These are phyloP conservation scores for Geotrypetes seraphini DNA, from an alignment of 2,797 vertebrate species.

Conservation along the genomic window DNA sequence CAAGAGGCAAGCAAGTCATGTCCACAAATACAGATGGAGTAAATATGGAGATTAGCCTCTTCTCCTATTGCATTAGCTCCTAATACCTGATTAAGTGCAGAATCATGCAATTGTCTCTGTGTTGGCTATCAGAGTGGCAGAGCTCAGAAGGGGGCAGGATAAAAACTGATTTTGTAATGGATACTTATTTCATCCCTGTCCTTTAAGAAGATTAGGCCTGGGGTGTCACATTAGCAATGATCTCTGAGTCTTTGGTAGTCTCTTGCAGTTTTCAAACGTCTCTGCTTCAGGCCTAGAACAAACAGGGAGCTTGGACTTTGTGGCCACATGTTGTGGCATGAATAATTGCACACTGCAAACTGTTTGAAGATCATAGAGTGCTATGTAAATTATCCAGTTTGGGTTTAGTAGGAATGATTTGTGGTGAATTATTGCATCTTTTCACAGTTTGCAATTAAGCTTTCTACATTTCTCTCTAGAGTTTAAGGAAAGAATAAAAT, in stretches of 20 bases:
- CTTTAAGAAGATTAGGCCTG: conserved; percentile 98
- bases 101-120: conserved; percentile 86
- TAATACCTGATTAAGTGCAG: conserved; percentile 95
- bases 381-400: conserved; percentile 60
- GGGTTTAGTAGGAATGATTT: conserved; percentile 56
- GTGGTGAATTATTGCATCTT: conserved; percentile 67
- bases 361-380: conserved; percentile 66
- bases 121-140: conserved; percentile 78
- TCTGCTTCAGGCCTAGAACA: conserved; percentile 76
- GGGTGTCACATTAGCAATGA: conserved; percentile 95
- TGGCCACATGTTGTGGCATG: conserved; percentile 65
- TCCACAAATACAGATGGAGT: conserved; percentile 86
- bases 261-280: conserved; percentile 76
- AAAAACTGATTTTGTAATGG: conserved; percentile 96
- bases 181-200: conserved; percentile 94
- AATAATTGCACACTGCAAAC: conserved; percentile 65
- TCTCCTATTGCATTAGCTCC: conserved; percentile 82
- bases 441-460: conserved; percentile 57
- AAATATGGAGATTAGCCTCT: conserved; percentile 95
- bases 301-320: conserved; percentile 63
- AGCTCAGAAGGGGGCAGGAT: conserved; percentile 77
- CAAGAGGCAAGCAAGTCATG: conserved; percentile 69
- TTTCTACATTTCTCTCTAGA: conserved; percentile 31
- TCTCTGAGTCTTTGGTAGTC: conserved; percentile 79
- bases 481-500: conserved; percentile 9